Evolutionary conservation across 92 coral and sea anemone genomes (phyloP), one percentile per base, ranked within the genome.

Genomic region (Diadumene lineata): DNA sequence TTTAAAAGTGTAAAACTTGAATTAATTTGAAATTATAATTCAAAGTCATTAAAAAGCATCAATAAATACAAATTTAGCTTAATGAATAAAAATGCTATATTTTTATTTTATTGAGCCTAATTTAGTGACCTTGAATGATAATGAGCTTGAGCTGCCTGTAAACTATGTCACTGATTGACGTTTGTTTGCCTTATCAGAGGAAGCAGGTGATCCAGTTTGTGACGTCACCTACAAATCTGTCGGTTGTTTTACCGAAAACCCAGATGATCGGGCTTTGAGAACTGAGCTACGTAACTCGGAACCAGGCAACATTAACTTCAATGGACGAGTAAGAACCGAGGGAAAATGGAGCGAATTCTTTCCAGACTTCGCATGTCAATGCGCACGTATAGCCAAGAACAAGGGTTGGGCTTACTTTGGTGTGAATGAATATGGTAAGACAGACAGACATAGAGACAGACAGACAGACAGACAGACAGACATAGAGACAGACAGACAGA

Each of bases 291-390:
- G 53, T 72, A 81, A 75, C 61, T 81, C 83, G 30, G 53, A 57
- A 0, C 82, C 80, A 9, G 53, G 53, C 0, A 46, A 22, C 22
- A 73, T 75, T 24, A 64, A 53, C 34, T 86, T 72, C 61, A 81
- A 66, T 31, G 92, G 92, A 15, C 18, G 17, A 22, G 22, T 70
- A 48, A 7, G 18, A 1, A 44, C 62, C n/a, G 0, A 38, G 29
- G 51, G 70, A 1, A 60, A 53, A 16, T 73, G 75, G 79, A 58
- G 32, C 55, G 50, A 18, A 0, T 64, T 64, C 50, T 82, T 87
- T 62, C 82, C 85, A 10, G 57, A 50, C 1, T 87, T 87, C 46
- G 72, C 82, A n/a, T 86, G 91, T 73, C 63, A 56, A 18, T 86
- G 91, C 50, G 91, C 84, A 2, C 83, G 76, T 18, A 22, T 34